These are phyloP conservation scores for Platichthys stellatus DNA, from an alignment of 2,113 vertebrate species.

Conservation along the genomic window DNA sequence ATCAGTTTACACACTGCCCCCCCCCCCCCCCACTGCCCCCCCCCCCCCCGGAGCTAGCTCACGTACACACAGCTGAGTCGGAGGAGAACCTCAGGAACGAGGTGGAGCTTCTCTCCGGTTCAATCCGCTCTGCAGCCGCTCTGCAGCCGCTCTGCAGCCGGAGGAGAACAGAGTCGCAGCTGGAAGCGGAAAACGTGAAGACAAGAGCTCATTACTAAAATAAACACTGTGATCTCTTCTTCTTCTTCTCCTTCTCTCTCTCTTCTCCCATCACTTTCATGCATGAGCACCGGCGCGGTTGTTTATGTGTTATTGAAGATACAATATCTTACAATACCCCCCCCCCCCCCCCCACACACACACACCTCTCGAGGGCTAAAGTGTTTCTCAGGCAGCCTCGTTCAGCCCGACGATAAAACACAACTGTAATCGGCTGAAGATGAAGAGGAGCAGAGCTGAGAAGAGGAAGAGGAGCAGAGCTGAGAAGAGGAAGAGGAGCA, in stretches of 20 bases:
- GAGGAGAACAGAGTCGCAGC: slow-evolving; percentile 54
- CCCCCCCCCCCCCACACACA: too few species aligned
- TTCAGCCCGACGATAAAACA: slow-evolving; percentile 44
- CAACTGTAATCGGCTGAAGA: slow-evolving; percentile 3
- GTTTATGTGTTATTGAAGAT: slow-evolving; percentile 51
- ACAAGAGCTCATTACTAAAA: slow-evolving; percentile 68
- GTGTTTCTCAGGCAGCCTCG: slow-evolving; percentile 36
- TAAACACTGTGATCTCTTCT: slow-evolving; percentile 54
- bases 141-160: slow-evolving; percentile 7
- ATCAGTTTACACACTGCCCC: slow-evolving; percentile 20
- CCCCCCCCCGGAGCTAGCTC: neutral
- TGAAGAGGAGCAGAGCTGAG: too few species aligned
- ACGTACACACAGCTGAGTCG: slow-evolving; percentile 11
- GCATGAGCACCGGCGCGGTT: slow-evolving; percentile 44
- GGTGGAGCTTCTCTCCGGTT: slow-evolving; percentile 25
- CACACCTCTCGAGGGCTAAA: too few species aligned
- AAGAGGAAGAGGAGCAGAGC: too few species aligned
- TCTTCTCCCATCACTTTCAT: slow-evolving; percentile 26
- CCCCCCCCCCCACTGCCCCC: too few species aligned
- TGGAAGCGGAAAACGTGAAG: slow-evolving; percentile 53
- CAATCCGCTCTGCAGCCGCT: slow-evolving; percentile 37
- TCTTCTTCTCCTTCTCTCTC: slow-evolving; percentile 13
- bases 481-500: too few species aligned
- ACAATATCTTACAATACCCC: too few species aligned
- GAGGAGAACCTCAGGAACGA: slow-evolving; percentile 31